Percentiles rank a stretch among this genome's conserved stretches.
Evolutionary conservation across 2,797 vertebrate genomes (phyloP).

Genomic region (Chrysocyon brachyurus): DNA sequence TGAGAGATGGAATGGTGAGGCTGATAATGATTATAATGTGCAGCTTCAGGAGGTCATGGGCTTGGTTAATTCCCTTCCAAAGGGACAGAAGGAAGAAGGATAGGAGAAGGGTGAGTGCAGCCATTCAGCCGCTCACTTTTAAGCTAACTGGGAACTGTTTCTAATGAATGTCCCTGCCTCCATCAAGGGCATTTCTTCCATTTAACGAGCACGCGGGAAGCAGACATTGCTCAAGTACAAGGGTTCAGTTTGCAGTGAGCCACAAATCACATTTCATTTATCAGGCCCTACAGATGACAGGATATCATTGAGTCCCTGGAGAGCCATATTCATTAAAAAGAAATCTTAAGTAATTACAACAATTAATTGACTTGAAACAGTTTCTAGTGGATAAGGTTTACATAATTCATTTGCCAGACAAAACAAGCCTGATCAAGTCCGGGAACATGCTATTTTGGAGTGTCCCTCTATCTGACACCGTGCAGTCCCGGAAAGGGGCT

Average conservation of each 20-base stretch:
- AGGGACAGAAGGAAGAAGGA: conserved; percentile 60
- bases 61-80: conserved; percentile 78
- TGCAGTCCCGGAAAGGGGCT: conserved; percentile 28
- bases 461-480: conserved; percentile 34
- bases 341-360: conserved; percentile 96
- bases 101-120: conserved; percentile 44
- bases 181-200: conserved; percentile 89
- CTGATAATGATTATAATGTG: conserved; percentile 41
- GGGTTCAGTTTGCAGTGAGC: conserved; percentile 89
- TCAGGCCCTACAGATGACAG: conserved; percentile 92
- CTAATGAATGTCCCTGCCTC: conserved; percentile 77
- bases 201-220: conserved; percentile 87
- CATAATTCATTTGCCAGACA: conserved; percentile 94
- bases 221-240: conserved; percentile 88
- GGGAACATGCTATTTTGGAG: conserved; percentile 82
- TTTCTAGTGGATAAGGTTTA: conserved; percentile 93
- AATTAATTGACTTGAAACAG: conserved; percentile 95
- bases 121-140: conserved; percentile 40
- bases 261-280: conserved; percentile 94
- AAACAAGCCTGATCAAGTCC: conserved; percentile 89
- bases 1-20: conserved; percentile 56
- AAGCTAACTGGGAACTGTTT: conserved; percentile 69
- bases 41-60: conserved; percentile 53
- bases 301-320: conserved; percentile 92
- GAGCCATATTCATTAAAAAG: conserved; percentile 95